phyloP scores from a whole-genome alignment of 2,113 vertebrate species.

The Neolamprologus devosi region DNA sequence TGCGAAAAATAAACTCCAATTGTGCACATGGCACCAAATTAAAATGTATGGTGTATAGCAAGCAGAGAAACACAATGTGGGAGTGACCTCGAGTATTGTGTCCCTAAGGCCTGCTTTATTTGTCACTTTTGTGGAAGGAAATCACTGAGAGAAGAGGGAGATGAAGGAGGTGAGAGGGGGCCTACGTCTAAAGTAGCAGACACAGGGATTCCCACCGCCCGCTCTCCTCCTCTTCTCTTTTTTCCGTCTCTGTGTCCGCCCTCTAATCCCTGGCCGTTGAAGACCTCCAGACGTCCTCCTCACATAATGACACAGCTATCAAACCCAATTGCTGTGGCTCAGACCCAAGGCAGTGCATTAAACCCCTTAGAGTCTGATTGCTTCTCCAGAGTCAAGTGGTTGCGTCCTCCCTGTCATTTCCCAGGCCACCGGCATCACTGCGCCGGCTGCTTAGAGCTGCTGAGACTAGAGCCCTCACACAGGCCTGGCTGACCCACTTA shows the following conservation, averaged over 20 bases:
- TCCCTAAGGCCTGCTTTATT: neutral
- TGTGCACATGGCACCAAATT: constrained; percentile 28
- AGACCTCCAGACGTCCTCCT: constrained; percentile 74
- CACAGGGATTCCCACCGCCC: constrained; percentile 13
- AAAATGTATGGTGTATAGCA: constrained; percentile 38
- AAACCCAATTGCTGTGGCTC: constrained; percentile 75
- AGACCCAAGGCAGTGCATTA: constrained; percentile 73
- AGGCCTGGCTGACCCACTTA: constrained; percentile 19
- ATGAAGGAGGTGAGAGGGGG: constrained; percentile 32
- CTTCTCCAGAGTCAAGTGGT: constrained; percentile 74
- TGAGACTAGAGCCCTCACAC: constrained; percentile 38
- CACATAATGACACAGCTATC: constrained; percentile 75
- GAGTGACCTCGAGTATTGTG: constrained; percentile 25
- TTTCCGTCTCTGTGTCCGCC: neutral
- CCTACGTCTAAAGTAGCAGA: constrained; percentile 1
- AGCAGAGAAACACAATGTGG: constrained; percentile 16
- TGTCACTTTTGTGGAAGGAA: constrained; percentile 30
- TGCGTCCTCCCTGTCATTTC: constrained; percentile 65
- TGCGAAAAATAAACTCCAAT: constrained; percentile 34
- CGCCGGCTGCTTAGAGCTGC: constrained; percentile 14
- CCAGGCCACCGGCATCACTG: constrained; percentile 12
- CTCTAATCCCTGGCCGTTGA: constrained; percentile 65
- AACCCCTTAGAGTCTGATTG: constrained; percentile 74
- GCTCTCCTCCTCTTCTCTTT: constrained; percentile 16
- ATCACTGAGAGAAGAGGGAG: constrained; percentile 28